Conservation (phyloP, 2,113 vertebrate species). For the Onychostoma macrolepis region DNA sequence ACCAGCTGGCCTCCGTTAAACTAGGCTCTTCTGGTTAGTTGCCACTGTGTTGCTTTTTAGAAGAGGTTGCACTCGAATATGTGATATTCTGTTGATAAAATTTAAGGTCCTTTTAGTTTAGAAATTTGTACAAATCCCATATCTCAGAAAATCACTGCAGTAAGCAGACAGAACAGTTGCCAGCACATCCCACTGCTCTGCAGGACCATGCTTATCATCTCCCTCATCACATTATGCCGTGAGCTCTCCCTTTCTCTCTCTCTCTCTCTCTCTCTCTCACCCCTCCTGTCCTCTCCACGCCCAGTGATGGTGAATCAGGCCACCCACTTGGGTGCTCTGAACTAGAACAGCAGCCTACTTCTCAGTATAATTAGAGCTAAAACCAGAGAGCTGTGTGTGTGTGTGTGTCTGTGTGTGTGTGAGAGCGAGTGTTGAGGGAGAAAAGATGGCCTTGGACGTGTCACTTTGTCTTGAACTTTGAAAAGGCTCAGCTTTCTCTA, state of each 20-base stretch:
- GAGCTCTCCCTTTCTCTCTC: conserved; percentile 12
- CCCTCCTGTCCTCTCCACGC: conserved; percentile 41
- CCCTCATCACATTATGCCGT: conserved; percentile 9
- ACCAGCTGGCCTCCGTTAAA: neutral
- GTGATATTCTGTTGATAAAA: neutral
- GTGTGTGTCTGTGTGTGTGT: conserved; percentile 22
- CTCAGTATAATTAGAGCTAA: conserved; percentile 60
- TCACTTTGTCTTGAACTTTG: conserved; percentile 33
- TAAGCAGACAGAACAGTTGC: neutral
- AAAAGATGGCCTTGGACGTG: conserved; percentile 39
- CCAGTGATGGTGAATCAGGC: conserved; percentile 60
- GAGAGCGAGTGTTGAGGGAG: conserved; percentile 33
- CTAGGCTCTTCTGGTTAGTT: neutral
- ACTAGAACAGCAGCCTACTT: conserved; percentile 64
- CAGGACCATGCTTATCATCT: conserved; percentile 1
- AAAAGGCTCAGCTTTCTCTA: conserved; percentile 6
- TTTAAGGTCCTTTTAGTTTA: neutral
- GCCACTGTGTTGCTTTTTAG: neutral
- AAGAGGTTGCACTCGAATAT: neutral
- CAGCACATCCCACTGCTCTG: neutral
- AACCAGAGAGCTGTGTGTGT: conserved; percentile 38
- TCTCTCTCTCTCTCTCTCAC: too few relatives aligned
- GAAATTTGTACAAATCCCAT: neutral
- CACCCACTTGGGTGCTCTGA: conserved; percentile 61
- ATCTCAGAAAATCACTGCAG: neutral